Evolutionary conservation across 2,888 invertebrate genomes (phyloP).

Genomic region (Brachyptera putata): DNA sequence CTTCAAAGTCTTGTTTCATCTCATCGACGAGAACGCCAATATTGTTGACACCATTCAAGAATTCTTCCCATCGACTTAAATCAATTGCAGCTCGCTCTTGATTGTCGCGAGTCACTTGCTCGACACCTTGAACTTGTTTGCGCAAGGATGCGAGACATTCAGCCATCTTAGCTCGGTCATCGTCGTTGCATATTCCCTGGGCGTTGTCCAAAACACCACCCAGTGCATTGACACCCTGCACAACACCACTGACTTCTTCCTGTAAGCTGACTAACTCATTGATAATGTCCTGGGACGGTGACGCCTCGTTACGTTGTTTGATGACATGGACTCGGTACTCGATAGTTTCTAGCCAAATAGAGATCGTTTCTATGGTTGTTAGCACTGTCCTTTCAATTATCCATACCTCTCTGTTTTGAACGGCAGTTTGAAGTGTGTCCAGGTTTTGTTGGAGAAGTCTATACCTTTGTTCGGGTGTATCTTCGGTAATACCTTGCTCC

Average conservation of each 20-base stretch:
- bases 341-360: conserved; percentile 79
- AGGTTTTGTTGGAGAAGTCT: conserved; percentile 58
- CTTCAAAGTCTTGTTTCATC: conserved; percentile 50
- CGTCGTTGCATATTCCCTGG: conserved; percentile 48
- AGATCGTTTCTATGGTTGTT: conserved; percentile 73
- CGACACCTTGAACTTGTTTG: conserved; percentile 66
- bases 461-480: conserved; percentile 53
- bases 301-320: conserved; percentile 53
- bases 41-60: conserved; percentile 58
- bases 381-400: conserved; percentile 66
- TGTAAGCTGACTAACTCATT: conserved; percentile 44
- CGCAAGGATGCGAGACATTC: conserved; percentile 57
- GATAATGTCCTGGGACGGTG: conserved; percentile 45
- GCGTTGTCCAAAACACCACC: conserved; percentile 50
- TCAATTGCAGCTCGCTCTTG: conserved; percentile 55
- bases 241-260: conserved; percentile 61
- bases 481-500: conserved; percentile 52
- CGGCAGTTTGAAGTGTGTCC: conserved; percentile 54
- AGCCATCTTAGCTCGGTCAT: conserved; percentile 48
- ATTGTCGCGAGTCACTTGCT: conserved; percentile 59
- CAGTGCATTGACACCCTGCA: conserved; percentile 56
- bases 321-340: conserved; percentile 70
- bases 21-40: conserved; percentile 52
- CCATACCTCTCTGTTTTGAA: conserved; percentile 53
- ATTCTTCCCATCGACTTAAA: conserved; percentile 67